These are phyloP conservation scores for Apamea anceps DNA, from an alignment of 2,888 invertebrate species.

Conservation along the genomic window DNA sequence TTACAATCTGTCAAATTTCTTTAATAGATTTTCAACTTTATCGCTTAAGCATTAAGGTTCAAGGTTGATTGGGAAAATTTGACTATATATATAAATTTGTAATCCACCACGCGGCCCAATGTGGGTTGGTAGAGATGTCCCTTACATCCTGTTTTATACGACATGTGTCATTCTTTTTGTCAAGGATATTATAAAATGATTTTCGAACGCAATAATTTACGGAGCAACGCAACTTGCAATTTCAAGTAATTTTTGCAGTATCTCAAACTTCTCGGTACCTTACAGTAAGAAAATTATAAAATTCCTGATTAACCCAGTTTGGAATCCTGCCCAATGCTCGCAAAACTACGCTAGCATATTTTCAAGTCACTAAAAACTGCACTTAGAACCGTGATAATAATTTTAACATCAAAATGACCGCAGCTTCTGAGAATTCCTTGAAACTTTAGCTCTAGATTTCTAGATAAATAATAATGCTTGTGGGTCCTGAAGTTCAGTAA, in stretches of 20 bases:
- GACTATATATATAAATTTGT: too few relatives aligned
- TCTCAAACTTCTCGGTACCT: background rate
- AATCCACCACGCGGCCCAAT: too few relatives aligned
- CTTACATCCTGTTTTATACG: too few relatives aligned
- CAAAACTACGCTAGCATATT: slow-evolving; percentile 30
- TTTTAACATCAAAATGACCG: slow-evolving; percentile 21
- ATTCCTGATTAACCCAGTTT: slow-evolving; percentile 27
- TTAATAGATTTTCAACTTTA: too few relatives aligned
- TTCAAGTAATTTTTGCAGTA: background rate
- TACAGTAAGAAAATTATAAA: slow-evolving; percentile 6
- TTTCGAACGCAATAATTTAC: background rate
- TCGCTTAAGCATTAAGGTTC: too few relatives aligned
- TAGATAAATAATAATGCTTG: slow-evolving; percentile 28
- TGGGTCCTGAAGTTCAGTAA: slow-evolving; percentile 24
- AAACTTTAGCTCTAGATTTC: slow-evolving; percentile 10
- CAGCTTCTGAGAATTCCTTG: slow-evolving; percentile 1
- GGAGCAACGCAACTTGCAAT: too few relatives aligned
- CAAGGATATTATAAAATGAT: background rate
- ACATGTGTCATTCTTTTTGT: too few relatives aligned
- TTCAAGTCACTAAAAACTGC: slow-evolving; percentile 33
- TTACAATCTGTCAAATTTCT: too few relatives aligned
- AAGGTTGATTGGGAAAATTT: too few relatives aligned
- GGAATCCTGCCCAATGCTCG: slow-evolving; percentile 32
- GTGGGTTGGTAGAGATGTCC: too few relatives aligned
- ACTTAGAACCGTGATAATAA: slow-evolving; percentile 29